Evolutionary conservation across 2,888 invertebrate genomes (phyloP).

Genomic region (Chymomyza fuscimana): DNA sequence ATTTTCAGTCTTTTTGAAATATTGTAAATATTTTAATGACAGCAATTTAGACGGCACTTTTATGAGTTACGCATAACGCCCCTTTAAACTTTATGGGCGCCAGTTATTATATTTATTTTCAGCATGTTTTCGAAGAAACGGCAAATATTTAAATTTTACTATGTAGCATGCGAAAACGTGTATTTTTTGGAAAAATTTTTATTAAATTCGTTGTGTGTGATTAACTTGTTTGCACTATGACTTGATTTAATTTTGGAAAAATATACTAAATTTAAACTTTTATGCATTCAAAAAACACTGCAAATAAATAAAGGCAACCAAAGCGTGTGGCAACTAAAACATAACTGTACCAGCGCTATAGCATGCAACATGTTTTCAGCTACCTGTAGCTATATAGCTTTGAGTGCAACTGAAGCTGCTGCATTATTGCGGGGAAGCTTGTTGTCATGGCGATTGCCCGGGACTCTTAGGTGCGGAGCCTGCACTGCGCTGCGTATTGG

Average conservation of each 20-base stretch:
- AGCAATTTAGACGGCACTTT: constrained; percentile 24
- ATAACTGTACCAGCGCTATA: neutral
- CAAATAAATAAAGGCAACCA: neutral
- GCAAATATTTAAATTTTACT: too few species aligned
- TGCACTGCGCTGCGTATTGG: neutral
- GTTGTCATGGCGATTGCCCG: constrained; percentile 48
- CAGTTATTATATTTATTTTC: too few species aligned
- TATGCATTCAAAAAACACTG: neutral
- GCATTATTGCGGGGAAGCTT: neutral
- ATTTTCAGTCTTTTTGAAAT: constrained; percentile 40
- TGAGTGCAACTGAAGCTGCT: neutral
- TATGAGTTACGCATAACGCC: neutral
- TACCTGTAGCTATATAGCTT: neutral
- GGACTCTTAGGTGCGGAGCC: neutral
- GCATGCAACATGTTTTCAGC: neutral
- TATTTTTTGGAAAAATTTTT: neutral
- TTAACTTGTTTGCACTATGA: neutral
- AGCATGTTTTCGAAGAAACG: too few species aligned
- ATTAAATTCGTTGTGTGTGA: neutral
- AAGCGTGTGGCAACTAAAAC: constrained; percentile 2
- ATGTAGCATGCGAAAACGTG: too few species aligned
- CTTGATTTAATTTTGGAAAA: neutral
- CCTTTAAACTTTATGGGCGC: neutral
- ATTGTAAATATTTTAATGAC: constrained; percentile 43
- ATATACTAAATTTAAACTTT: neutral